Conservation (phyloP, 2,888 invertebrate species). For the Ariolimax columbianus region DNA sequence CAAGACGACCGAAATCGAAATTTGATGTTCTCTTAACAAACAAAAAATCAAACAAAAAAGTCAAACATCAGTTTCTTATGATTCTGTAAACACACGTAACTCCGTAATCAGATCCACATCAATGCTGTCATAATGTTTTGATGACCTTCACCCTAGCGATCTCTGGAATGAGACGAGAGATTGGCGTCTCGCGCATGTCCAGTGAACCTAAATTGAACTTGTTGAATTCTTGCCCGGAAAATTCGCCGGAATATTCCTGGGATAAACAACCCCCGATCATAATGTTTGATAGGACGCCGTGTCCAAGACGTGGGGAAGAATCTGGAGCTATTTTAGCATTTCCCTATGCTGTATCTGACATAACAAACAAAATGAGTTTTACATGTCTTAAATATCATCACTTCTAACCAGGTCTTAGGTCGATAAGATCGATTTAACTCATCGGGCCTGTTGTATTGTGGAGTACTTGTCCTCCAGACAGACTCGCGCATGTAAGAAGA, state of each 20-base stretch:
- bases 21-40: background rate
- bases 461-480: no score
- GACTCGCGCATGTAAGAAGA: no score
- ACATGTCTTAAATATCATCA: no score
- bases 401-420: no score
- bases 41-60: background rate
- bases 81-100: no score
- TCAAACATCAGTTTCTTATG: no score
- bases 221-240: background rate
- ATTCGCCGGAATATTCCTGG: background rate
- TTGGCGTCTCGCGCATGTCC: background rate
- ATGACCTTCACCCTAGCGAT: background rate
- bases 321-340: background rate
- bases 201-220: slow-evolving; percentile 11
- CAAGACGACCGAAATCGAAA: background rate
- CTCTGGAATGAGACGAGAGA: background rate
- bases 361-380: no score
- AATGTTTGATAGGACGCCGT: background rate
- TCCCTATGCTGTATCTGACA: background rate
- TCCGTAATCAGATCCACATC: background rate
- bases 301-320: background rate
- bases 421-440: no score
- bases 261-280: background rate
- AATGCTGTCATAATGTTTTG: background rate
- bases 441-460: no score